Evolutionary conservation across 2,888 invertebrate species (phyloP), one percentile per base, ranked within the genome.

Genomic region (Orchesellides sinensis): DNA sequence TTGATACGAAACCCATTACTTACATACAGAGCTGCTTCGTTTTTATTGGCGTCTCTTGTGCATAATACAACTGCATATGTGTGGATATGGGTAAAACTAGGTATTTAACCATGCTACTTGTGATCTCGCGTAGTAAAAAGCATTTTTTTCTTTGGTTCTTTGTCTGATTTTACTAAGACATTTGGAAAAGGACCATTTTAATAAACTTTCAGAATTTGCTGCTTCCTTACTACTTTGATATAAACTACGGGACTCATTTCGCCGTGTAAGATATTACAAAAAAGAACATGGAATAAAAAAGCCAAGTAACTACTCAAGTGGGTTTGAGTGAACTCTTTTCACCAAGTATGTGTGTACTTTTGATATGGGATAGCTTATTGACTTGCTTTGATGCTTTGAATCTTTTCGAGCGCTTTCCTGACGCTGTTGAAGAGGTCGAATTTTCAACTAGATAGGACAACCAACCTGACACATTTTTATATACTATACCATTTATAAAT

Each of bases 151-250:
- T 61, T 49, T 40, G 14, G 45, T 40, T 65, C 59, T 82, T 82
- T 75, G 75, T 69, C 74, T 75, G 75, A 82, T 82, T 82, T 82
- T 82, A 65, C 75, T 63, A 69, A 52, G 68, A 74, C 70, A 75
- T 82, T 82, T 82, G 82, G 82, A 82, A 82, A 75, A 75, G 82
- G 82, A 75, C 82, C 82, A 82, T 82, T 82, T 82, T 82, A 82
- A 82, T 82, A 82, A 82, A 82, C 75, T 75, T 82, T 74, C 25
- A 73, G 73, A 73, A 61, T 73, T 56, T 73, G 73, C 61, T 73
- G 59, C 73, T 52, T 61, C 29, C 70, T 70, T 70, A 56, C 70
- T 52, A 56, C 70, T 56, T 56, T 70, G 17, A 32, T 52, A 56
- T 70, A 70, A 70, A 69, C 52, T 54, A 54, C 32, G 21, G 14